Conservation (phyloP, 2,113 vertebrate species). For the Gasterosteus aculeatus region DNA sequence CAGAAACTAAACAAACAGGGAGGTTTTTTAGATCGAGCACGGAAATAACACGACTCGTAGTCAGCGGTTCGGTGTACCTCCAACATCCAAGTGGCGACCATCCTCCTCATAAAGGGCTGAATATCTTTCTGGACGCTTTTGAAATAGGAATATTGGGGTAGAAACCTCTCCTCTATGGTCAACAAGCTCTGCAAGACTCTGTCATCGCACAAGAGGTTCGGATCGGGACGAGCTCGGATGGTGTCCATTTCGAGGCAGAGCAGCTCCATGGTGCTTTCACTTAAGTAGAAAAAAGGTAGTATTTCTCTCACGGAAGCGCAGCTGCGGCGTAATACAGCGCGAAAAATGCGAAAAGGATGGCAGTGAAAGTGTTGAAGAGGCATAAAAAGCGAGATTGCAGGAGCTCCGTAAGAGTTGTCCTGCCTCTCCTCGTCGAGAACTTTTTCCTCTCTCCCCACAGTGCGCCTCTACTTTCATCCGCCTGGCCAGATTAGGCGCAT, state of each 20-base stretch:
- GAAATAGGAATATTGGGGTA: conserved; percentile 93
- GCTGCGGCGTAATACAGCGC: conserved; percentile 32
- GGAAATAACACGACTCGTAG: conserved; percentile 64
- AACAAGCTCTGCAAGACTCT: conserved; percentile 92
- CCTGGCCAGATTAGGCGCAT: conserved; percentile 64
- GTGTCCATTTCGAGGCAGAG: conserved; percentile 92
- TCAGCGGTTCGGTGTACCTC: conserved; percentile 85
- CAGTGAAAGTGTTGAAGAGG: conserved; percentile 71
- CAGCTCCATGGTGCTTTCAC: conserved; percentile 88
- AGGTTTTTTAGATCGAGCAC: conserved; percentile 60
- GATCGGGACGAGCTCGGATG: conserved; percentile 88
- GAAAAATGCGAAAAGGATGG: conserved; percentile 52
- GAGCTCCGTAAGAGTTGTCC: conserved; percentile 75
- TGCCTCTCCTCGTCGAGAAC: conserved; percentile 81
- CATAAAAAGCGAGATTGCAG: conserved; percentile 80
- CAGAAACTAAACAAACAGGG: conserved; percentile 31
- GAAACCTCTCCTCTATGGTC: conserved; percentile 91
- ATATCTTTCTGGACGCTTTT: conserved; percentile 94
- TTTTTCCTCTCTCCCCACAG: conserved; percentile 80
- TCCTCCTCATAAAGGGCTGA: conserved; percentile 94
- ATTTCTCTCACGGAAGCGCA: conserved; percentile 52
- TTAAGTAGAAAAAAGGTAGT: conserved; percentile 32
- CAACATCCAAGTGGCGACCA: conserved; percentile 97
- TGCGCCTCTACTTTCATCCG: conserved; percentile 76
- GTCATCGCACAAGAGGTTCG: conserved; percentile 89